These are phyloP conservation scores for Cherax quadricarinatus DNA, from an alignment of 1,140 invertebrate genomes.

Conservation along the genomic window DNA sequence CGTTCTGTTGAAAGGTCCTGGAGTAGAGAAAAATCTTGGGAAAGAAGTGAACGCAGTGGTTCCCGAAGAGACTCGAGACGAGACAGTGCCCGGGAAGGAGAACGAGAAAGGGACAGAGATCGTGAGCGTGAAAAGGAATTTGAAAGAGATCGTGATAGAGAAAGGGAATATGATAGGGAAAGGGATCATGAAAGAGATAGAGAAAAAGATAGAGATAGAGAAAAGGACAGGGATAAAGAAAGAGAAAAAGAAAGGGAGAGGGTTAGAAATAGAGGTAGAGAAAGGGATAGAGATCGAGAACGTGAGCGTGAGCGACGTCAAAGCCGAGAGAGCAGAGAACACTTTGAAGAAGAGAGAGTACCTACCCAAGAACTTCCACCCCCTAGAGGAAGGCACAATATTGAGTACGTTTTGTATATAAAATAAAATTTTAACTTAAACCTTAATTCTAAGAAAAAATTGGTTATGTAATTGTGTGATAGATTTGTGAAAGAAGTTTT, in stretches of 20 bases:
- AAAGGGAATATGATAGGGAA: conserved; percentile 68
- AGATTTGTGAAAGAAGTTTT: neutral
- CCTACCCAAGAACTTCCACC: conserved; percentile 27
- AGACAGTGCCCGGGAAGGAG: conserved; percentile 73
- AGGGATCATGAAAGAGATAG: conserved; percentile 77
- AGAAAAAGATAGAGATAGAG: conserved; percentile 75
- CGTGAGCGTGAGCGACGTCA: conserved; percentile 73
- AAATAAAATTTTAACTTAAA: neutral
- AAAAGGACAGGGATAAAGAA: conserved; percentile 38
- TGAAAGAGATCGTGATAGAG: conserved; percentile 45
- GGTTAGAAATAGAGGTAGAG: conserved; percentile 77
- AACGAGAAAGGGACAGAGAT: conserved; percentile 77
- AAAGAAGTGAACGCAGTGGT: conserved; percentile 18
- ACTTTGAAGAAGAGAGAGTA: conserved; percentile 73
- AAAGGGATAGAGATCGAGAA: conserved; percentile 76
- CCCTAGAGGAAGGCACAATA: conserved; percentile 49
- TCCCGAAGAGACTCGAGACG: conserved; percentile 9
- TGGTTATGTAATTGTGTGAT: neutral
- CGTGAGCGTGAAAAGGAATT: conserved; percentile 70
- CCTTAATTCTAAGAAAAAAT: too few species aligned
- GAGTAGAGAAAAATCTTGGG: conserved; percentile 29
- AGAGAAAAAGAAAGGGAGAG: conserved; percentile 51
- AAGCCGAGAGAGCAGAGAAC: conserved; percentile 76
- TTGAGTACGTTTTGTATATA: conserved; percentile 19
- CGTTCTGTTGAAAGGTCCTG: conserved; percentile 14